Base-by-base conservation (phyloP, 2,797 vertebrate genomes). In the Cyprinella venusta region DNA sequence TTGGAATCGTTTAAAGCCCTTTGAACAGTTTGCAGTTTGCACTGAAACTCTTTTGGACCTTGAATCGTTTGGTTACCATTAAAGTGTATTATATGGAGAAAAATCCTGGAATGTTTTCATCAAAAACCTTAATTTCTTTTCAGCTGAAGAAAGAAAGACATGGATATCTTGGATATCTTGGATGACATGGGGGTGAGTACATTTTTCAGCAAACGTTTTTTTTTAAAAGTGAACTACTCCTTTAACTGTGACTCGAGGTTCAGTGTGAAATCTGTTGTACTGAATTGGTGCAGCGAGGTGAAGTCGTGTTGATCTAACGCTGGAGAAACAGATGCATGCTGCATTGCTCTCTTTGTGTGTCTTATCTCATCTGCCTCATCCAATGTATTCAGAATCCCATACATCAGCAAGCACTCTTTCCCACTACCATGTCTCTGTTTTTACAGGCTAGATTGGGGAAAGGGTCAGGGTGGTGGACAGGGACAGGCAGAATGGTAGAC, bases 291-390 rank as follows among this genome's bases (percentile, higher is more conserved):
- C 80, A 69, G 26, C 21, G 79, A 87, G 6, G 86, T 85, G 86
- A 52, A 86, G 21, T 33, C 8, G 64, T 81, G 84, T 87, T 88
- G 84, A 83, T 86, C 65, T 88, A 86, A 78, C 24, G 33, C 76
- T 84, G 78, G 65, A 78, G 84, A 72, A 85, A 83, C 80, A 89
- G n/a, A 84, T 65, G 38, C 80, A 86, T 56, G 89, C 86, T 54
- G 84, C 87, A 89, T 89, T 89, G 86, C 52, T 38, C 83, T 63
- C 72, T 86, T 88, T 90, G 88, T 90, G 59, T 69, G 70, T 77
- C 76, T 86, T 88, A 88, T 90, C 87, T 86, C 76, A 63, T 30
- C 42, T 68, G 64, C 78, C 71, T 84, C 64, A 72, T 87, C 77
- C 64, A 80, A 71, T 48, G 68, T 36, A 79, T 75, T 65, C 67